phyloP scores from a whole-genome alignment of 1,140 invertebrate species.

The Laupala kohalensis region DNA sequence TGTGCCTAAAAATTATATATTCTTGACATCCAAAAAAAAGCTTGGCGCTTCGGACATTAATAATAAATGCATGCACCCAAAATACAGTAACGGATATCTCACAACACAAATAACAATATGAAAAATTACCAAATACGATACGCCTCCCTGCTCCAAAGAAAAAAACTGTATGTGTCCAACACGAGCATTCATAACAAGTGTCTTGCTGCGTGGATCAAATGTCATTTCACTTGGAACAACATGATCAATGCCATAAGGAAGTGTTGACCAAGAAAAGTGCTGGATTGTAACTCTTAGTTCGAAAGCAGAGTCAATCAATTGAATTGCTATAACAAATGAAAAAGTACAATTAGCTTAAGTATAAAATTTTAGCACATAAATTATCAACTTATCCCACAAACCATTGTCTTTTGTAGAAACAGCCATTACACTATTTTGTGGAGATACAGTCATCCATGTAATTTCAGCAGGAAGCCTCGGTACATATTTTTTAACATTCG shows the following conservation, averaged over 20 bases:
- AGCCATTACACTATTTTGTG: constrained; percentile 48
- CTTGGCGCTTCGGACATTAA: too few species aligned
- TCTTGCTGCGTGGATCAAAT: constrained; percentile 47
- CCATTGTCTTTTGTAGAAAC: constrained; percentile 62
- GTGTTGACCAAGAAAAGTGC: constrained; percentile 43
- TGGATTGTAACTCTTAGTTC: constrained; percentile 46
- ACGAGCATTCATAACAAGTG: constrained; percentile 61
- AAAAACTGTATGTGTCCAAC: constrained; percentile 73
- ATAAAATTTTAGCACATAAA: too few species aligned
- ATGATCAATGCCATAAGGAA: constrained; percentile 20
- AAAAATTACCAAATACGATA: constrained; percentile 48
- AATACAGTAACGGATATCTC: too few species aligned
- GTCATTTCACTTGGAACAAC: constrained; percentile 42
- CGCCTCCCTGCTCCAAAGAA: constrained; percentile 44
- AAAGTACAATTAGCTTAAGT: too few species aligned
- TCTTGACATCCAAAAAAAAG: too few species aligned
- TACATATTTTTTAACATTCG: constrained; percentile 44
- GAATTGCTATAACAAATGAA: constrained; percentile 27
- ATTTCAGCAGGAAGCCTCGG: constrained; percentile 61
- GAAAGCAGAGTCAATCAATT: constrained; percentile 47
- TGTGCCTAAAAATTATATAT: too few species aligned
- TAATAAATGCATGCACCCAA: too few species aligned
- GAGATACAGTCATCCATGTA: constrained; percentile 46
- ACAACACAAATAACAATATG: too few species aligned
- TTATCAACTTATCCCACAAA: constrained; percentile 20